These are phyloP conservation scores for Protonemura montana DNA, from an alignment of 2,888 invertebrate species.

Conservation along the genomic window DNA sequence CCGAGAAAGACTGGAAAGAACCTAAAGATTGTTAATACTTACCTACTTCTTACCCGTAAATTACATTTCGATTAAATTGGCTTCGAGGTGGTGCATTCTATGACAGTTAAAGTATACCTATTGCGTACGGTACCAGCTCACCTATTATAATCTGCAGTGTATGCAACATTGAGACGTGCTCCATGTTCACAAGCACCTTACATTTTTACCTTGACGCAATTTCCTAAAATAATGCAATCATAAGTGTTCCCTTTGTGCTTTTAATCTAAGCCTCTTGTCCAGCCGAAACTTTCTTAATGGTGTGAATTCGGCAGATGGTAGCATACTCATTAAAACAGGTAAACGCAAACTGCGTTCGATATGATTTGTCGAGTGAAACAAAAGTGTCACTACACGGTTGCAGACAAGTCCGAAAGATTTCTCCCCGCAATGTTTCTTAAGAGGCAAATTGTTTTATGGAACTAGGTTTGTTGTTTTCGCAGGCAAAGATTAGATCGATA, in stretches of 20 bases:
- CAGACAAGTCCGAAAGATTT: not conserved
- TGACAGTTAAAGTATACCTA: not conserved
- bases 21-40: not conserved
- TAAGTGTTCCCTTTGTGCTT: not conserved
- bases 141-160: not conserved
- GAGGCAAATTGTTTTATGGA: not conserved
- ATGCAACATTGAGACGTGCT: too few species aligned
- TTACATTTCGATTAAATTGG: not conserved
- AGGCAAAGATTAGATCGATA: not conserved
- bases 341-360: not conserved
- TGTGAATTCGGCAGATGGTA: not conserved
- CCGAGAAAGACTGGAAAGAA: not conserved
- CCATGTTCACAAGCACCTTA: not conserved
- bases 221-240: constrained; percentile 7
- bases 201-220: not conserved
- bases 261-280: not conserved
- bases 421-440: not conserved
- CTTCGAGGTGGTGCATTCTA: not conserved
- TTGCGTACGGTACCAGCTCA: not conserved
- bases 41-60: not conserved
- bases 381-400: not conserved
- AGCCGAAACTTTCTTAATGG: not conserved
- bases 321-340: not conserved
- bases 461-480: constrained; percentile 12
- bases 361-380: not conserved